Percentiles rank a stretch among this genome's conserved stretches.
Evolutionary conservation across 92 coral and sea anemone species (phyloP).

Genomic region (Diadumene lineata): DNA sequence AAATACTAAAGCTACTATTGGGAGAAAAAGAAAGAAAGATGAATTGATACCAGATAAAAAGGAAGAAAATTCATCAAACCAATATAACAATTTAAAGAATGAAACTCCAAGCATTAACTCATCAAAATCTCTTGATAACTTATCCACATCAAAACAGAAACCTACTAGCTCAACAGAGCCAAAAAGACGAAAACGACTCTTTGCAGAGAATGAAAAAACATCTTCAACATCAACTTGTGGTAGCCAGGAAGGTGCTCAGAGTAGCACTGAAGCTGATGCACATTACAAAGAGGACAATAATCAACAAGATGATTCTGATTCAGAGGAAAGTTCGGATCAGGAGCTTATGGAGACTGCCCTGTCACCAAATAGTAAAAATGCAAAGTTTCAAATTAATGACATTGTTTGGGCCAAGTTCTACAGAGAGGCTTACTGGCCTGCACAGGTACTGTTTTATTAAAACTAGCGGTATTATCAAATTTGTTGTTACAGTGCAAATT

Average conservation of each 20-base stretch:
- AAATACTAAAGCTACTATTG: background rate
- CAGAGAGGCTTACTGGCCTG: slow-evolving; percentile 73
- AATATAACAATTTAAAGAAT: no score
- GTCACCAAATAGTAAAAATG: slow-evolving; percentile 30
- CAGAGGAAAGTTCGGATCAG: background rate
- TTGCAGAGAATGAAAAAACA: slow-evolving; percentile 5
- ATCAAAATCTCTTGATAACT: no score
- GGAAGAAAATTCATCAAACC: slow-evolving; percentile 3
- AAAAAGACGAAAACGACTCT: background rate
- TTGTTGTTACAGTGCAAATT: no score
- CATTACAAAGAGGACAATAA: background rate
- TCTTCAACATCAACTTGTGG: no score
- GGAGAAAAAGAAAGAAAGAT: no score
- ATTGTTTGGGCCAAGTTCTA: slow-evolving; percentile 78
- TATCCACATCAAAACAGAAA: no score
- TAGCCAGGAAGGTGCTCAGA: no score
- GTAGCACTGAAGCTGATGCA: background rate
- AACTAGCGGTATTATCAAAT: no score
- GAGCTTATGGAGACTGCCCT: slow-evolving; percentile 45
- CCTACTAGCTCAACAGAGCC: no score
- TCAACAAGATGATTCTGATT: background rate
- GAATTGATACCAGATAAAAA: background rate
- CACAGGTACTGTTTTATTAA: slow-evolving; percentile 50
- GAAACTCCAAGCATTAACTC: background rate
- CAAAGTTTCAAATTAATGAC: slow-evolving; percentile 43